Percentiles rank a stretch among this genome's conserved stretches.
Conservation (phyloP, 1,140 invertebrate species). For the Neotoxoptera formosana region DNA sequence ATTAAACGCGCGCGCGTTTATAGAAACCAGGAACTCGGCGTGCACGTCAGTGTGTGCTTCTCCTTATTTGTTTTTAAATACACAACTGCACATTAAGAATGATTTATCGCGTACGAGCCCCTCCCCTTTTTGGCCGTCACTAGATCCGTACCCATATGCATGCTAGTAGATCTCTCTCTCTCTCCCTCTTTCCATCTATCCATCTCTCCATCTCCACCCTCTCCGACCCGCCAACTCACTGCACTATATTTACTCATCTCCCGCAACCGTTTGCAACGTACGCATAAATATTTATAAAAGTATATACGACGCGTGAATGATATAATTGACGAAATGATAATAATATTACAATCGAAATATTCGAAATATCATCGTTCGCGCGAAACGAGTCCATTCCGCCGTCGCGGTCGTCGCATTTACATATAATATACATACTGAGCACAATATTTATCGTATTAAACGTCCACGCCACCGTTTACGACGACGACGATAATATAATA, state of each 20-base stretch:
- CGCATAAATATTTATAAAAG: neutral
- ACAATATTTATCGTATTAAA: neutral
- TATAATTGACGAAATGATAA: neutral
- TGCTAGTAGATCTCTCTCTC: neutral
- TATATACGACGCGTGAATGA: neutral
- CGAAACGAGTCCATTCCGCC: neutral
- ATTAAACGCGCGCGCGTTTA: neutral
- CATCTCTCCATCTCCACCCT: no score
- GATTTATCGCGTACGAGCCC: neutral
- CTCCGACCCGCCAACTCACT: neutral
- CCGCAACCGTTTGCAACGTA: neutral
- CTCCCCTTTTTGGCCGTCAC: neutral
- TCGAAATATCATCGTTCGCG: neutral
- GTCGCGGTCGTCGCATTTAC: no score
- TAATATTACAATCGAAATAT: neutral
- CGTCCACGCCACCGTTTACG: neutral
- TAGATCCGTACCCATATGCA: neutral
- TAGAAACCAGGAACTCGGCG: conserved; percentile 4
- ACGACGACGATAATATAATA: neutral
- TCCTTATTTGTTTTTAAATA: conserved; percentile 19
- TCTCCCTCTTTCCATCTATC: no score
- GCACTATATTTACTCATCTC: neutral
- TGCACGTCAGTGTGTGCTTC: neutral
- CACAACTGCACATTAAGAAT: conserved; percentile 1
- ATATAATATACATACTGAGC: no score